These are phyloP conservation scores for Centropus bengalensis DNA, from an alignment of 2,113 vertebrate genomes.

Conservation along the genomic window DNA sequence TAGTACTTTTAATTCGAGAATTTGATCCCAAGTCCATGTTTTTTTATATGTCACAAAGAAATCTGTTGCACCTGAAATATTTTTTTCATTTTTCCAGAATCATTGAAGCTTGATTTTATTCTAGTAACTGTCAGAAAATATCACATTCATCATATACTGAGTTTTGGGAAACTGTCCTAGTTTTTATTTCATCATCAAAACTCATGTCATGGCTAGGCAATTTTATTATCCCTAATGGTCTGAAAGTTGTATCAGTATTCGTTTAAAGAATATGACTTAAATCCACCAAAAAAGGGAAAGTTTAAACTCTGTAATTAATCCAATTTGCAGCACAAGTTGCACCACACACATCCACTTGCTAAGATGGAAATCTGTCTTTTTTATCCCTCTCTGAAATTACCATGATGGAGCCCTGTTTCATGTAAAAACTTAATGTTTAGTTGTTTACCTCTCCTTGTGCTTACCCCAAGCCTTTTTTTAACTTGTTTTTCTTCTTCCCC, in stretches of 20 bases:
- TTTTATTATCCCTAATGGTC: background rate
- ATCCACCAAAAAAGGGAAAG: conserved; percentile 4
- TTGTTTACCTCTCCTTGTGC: background rate
- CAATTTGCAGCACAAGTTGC: background rate
- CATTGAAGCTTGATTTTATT: background rate
- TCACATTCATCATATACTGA: background rate
- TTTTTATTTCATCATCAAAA: conserved; percentile 43
- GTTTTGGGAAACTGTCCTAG: background rate
- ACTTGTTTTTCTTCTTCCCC: background rate
- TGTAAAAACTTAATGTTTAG: background rate
- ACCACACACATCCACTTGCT: background rate
- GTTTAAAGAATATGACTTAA: conserved; percentile 25
- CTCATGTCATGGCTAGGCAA: background rate
- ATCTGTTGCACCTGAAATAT: background rate
- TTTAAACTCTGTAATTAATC: conserved; percentile 33
- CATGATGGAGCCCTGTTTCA: background rate
- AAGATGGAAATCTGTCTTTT: background rate
- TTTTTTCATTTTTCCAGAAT: background rate
- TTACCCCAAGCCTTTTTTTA: background rate
- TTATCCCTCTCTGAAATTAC: background rate
- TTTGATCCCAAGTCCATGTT: background rate
- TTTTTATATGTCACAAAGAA: background rate
- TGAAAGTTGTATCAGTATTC: background rate
- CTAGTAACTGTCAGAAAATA: background rate
- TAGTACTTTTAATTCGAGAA: background rate